Evolutionary conservation across 2,113 vertebrate species (phyloP), one percentile per base, ranked within the genome.

Genomic region (Centropus bengalensis): DNA sequence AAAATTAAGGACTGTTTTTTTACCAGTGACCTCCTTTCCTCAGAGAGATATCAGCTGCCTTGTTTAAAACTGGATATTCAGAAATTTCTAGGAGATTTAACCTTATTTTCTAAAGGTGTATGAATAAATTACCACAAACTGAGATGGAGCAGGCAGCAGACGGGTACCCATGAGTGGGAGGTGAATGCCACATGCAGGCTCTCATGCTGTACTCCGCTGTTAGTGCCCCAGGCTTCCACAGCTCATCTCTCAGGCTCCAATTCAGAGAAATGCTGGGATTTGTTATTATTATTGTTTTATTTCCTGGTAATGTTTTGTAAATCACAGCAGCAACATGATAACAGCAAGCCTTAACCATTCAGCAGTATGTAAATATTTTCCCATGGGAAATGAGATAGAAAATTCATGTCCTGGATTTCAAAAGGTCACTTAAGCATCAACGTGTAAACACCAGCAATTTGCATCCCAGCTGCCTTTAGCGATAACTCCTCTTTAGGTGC

Each of bases 381-480:
- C 82, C 16, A 3, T 0, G 19, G 88, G 89, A 96, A 96, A 96
- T 88, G 91, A 86, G 76, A 74, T 17, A 78, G 93, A 94, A 94
- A 95, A 97, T 90, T 86, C n/a, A 24, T 12, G 68, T 59, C 68
- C 86, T 0, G 2, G 68, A 78, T 95, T 94, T 92, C 76, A 9
- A 95, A 96, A 90, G 93, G 85, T 95, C 96, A 95, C 68, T 86
- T 40, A 77, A n/a, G 60, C 91, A 86, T 33, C 62, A 8, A 20
- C 21, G 60, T 70, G 78, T 67, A 84, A 89, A 78, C 82, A 75
- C 32, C 0, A 2, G 56, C 26, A 80, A 66, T 86, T 45, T 89
- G 60, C 64, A 77, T 80, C 68, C 67, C 77, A 59, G 55, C 63
- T 93, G 89, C 74, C 62, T 88, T 62, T 21, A 59, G 66, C 7